Percentiles rank a stretch among this genome's conserved stretches.
These are phyloP conservation scores for Platerodrilus igneus DNA, from an alignment of 2,888 invertebrate genomes.

Conservation along the genomic window DNA sequence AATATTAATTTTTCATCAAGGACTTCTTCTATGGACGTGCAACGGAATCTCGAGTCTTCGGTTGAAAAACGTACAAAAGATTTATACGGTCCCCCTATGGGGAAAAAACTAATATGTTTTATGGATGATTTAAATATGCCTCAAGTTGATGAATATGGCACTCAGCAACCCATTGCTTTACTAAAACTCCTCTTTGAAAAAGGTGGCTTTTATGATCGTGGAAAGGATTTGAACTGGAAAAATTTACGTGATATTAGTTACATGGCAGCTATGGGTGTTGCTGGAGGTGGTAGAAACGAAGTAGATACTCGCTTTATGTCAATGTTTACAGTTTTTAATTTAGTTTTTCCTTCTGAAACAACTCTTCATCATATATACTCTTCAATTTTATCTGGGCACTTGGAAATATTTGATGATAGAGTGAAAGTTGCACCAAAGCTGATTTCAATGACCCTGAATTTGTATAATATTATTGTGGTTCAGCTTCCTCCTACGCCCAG, in stretches of 20 bases:
- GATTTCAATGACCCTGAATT: slow-evolving; percentile 72
- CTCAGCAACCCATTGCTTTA: slow-evolving; percentile 89
- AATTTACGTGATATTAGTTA: slow-evolving; percentile 77
- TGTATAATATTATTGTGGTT: slow-evolving; percentile 74
- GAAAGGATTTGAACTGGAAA: slow-evolving; percentile 87
- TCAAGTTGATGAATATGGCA: slow-evolving; percentile 80
- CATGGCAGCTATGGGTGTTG: slow-evolving; percentile 79
- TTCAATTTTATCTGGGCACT: slow-evolving; percentile 77
- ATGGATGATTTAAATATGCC: slow-evolving; percentile 97
- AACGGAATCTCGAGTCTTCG: slow-evolving; percentile 78
- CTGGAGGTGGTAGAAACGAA: slow-evolving; percentile 85
- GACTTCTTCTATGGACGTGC: slow-evolving; percentile 87
- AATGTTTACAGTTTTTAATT: slow-evolving; percentile 82
- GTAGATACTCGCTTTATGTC: slow-evolving; percentile 90
- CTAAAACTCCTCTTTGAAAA: slow-evolving; percentile 86
- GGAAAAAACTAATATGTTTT: slow-evolving; percentile 84
- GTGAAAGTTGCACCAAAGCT: slow-evolving; percentile 64
- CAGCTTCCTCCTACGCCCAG: slow-evolving; percentile 87
- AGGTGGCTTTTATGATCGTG: slow-evolving; percentile 84
- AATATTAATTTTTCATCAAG: slow-evolving; percentile 89
- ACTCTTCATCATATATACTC: slow-evolving; percentile 78
- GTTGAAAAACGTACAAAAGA: slow-evolving; percentile 89
- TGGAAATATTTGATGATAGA: slow-evolving; percentile 62
- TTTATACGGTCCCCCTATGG: slow-evolving; percentile 83
- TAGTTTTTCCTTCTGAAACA: slow-evolving; percentile 74